Evolutionary conservation across 2,797 vertebrate genomes (phyloP), one percentile per base, ranked within the genome.

Genomic region (Enteromius trimaculatus): DNA sequence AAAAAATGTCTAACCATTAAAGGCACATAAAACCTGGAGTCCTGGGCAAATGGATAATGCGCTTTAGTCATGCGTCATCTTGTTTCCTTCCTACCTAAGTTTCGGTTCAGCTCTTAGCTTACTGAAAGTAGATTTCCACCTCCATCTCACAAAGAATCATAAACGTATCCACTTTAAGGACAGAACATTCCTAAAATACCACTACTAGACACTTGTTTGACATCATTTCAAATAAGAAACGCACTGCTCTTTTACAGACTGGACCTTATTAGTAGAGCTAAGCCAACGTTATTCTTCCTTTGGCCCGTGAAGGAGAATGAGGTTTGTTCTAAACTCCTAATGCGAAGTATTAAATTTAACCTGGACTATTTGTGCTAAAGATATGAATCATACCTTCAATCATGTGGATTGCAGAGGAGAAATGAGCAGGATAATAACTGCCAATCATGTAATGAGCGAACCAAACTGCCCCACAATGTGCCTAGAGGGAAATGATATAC

Each of bases 121-220:
- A 39, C 17, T 53, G 34, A 70, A 70, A 80, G 23, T 70, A 37
- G 13, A 51, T 64, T 64, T 53, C 11, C 44, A 53, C 29, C 80
- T 44, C 10, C 9, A 51, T 51, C 53, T 66, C 60, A 39, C 39
- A 11, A 62, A 23, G 55, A 71, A 71, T 7, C 0, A 0, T 2
- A 64, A 44, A 42, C 70, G 13, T 47, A 17, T 81, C 14, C 51
- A 75, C 31, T 19, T 81, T 21, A 39, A 51, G 58, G 31, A 81
- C 34, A 16, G 42, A 26, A 14, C 53, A 75, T 75, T 31, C 65
- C 60, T 78, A 65, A n/a, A 77, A 21, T 29, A 23, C 58, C 5
- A 34, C 58, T 16, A 49, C 79, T 31, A 7, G 1, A 72, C 2
- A 74, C 21, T 11, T 39, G 0, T 47, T 34, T 16, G 42, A 37